Base-by-base conservation (phyloP, 2,797 vertebrate species). In the Pogonophryne albipinna region DNA sequence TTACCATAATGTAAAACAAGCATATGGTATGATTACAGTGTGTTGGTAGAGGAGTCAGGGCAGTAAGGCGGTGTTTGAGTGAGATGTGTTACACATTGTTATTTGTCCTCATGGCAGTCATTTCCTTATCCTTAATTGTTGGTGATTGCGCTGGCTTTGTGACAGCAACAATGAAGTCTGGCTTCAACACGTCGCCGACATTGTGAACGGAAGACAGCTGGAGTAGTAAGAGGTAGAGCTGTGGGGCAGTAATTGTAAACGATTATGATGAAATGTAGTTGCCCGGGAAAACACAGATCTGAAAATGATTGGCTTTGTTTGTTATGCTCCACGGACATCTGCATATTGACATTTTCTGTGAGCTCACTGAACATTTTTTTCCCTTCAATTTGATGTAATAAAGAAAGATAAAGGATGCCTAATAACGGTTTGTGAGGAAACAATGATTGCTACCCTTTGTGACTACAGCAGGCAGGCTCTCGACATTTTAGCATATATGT, bases 131-230 rank as follows among this genome's bases (percentile, higher is more conserved):
- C 77, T 79, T 80, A 56, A 70, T 88, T 87, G 86, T 89, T 82
- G 75, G 74, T 79, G 79, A 89, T 81, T 85, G 78, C 11, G 20
- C 80, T 86, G 80, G 81, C 87, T 86, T 92, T 91, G 79, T 84
- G 89, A 90, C 80, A 64, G 85, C 72, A 75, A 91, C 90, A 89
- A 90, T 85, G 76, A 84, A 86, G 76, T 87, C 81, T 82, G 84
- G 69, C 74, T 84, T 59, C 71, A 52, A 63, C 66, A 69, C 67
- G 45, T 84, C 61, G 56, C 81, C 82, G 84, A 83, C 75, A 84
- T 73, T 66, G 67, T 80, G 66, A 84, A 78, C 19, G 19, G 66
- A 71, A 80, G 76, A 84, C 81, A 84, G 87, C 74, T 79, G 70
- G 77, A 76, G 79, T 74, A 88, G 66, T 80, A 68, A 78, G 84